These are phyloP conservation scores for Molossus alvarezi DNA, from an alignment of 2,797 vertebrate species.

Conservation along the genomic window DNA sequence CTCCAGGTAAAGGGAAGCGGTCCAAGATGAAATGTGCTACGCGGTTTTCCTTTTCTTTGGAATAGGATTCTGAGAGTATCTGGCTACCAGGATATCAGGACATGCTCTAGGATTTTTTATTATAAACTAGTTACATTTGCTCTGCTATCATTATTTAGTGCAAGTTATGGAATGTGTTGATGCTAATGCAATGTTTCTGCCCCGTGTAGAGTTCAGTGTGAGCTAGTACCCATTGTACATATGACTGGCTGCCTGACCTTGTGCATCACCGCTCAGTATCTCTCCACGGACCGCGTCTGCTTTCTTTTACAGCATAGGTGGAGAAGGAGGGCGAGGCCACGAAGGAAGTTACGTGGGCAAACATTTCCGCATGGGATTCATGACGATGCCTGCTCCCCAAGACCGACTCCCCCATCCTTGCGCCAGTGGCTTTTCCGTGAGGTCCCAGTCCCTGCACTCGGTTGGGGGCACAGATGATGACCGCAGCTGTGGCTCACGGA, in stretches of 20 bases:
- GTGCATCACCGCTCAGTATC: not conserved
- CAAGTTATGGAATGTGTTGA: too few species aligned
- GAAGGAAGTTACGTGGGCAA: constrained; percentile 95
- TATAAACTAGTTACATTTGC: not conserved
- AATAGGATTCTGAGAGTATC: not conserved
- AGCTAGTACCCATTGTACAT: rapidly evolving
- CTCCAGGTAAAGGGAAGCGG: not conserved
- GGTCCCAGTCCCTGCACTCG: constrained; percentile 98
- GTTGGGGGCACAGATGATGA: constrained; percentile 97
- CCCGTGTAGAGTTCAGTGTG: not conserved
- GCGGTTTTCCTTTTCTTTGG: too few species aligned
- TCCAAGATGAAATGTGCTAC: not conserved
- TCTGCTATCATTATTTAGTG: not conserved
- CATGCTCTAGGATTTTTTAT: not conserved
- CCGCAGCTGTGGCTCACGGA: constrained; percentile 95
- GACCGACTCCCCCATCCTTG: constrained; percentile 95
- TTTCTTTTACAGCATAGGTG: constrained; percentile 94
- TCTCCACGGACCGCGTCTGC: not conserved
- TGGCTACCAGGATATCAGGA: not conserved
- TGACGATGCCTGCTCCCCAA: constrained; percentile 97
- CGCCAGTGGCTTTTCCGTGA: constrained; percentile 96
- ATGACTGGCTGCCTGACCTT: rapidly evolving
- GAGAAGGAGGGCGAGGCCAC: constrained; percentile 94
- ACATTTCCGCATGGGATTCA: constrained; percentile 98
- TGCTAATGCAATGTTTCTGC: not conserved